phyloP scores from a whole-genome alignment of 2,888 invertebrate species.

The Trissonchulus latispiculum region DNA sequence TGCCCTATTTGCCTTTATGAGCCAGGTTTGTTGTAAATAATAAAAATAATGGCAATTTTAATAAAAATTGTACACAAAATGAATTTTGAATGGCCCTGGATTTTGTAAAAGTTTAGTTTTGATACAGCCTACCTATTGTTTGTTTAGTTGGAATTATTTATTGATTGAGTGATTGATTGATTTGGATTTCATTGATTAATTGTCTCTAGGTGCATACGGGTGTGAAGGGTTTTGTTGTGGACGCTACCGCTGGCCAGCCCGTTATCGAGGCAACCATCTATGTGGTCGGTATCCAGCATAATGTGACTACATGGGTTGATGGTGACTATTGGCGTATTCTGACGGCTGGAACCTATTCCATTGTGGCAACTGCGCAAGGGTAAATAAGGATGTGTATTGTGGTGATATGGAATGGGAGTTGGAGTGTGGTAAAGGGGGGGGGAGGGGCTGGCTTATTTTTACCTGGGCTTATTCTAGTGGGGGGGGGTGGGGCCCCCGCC shows the following conservation, averaged over 20 bases:
- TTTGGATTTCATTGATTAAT: background rate
- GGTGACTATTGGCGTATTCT: slow-evolving; percentile 93
- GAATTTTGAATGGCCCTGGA: background rate
- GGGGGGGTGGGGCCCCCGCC: background rate
- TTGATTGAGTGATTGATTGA: background rate
- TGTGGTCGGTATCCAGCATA: slow-evolving; percentile 67
- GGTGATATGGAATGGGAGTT: too few relatives aligned
- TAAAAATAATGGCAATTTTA: background rate
- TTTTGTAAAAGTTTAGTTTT: background rate
- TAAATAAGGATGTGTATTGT: too few relatives aligned
- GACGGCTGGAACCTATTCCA: slow-evolving; percentile 69
- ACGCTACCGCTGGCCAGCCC: slow-evolving; percentile 55
- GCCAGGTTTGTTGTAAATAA: slow-evolving; percentile 58
- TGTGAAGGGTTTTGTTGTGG: slow-evolving; percentile 69
- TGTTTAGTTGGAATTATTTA: too few relatives aligned
- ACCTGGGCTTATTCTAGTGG: background rate
- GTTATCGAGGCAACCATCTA: slow-evolving; percentile 64
- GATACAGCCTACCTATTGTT: background rate
- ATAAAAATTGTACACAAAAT: background rate
- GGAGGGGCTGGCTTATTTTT: too few relatives aligned
- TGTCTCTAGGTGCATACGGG: slow-evolving; percentile 66
- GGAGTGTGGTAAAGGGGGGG: background rate
- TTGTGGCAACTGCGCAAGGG: slow-evolving; percentile 56
- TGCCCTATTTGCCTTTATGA: slow-evolving; percentile 69
- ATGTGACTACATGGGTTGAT: slow-evolving; percentile 62